A percentile compares a stretch with the other conserved stretches of the same genome.
Evolutionary conservation across 2,888 invertebrate genomes (phyloP).

Genomic region (Metallyticus violacea): DNA sequence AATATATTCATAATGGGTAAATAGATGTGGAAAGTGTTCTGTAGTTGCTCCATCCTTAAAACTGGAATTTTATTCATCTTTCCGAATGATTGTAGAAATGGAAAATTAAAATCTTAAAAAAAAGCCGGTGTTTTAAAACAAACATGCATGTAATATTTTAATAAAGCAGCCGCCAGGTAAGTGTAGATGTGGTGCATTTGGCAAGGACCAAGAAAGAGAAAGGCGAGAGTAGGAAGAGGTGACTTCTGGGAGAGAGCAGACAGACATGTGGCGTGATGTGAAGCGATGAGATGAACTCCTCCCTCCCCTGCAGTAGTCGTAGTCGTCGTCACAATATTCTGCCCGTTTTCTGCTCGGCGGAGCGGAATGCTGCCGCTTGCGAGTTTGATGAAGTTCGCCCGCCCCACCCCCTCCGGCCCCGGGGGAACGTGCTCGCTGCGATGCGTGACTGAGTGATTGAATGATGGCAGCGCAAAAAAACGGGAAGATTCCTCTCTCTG

Average conservation of each 20-base stretch:
- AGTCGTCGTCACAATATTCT: constrained; percentile 26
- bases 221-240: background rate
- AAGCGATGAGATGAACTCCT: constrained; percentile 5
- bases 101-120: too few relatives aligned
- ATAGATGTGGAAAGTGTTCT: too few relatives aligned
- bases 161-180: background rate
- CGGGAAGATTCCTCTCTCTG: background rate
- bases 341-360: constrained; percentile 29
- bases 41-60: too few relatives aligned
- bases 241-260: background rate
- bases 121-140: too few relatives aligned
- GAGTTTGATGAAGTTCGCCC: constrained; percentile 31
- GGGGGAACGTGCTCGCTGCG: constrained; percentile 8
- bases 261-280: background rate
- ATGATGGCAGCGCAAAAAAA: background rate
- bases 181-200: too few relatives aligned
- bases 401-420: background rate
- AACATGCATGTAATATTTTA: too few relatives aligned
- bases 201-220: background rate
- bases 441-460: background rate
- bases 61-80: too few relatives aligned
- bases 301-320: background rate
- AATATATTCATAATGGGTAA: too few relatives aligned
- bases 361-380: constrained; percentile 25
- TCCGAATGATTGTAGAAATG: too few relatives aligned